Evolutionary conservation across 2,113 vertebrate species (phyloP), one percentile per base, ranked within the genome.

Genomic region (Balaeniceps rex): DNA sequence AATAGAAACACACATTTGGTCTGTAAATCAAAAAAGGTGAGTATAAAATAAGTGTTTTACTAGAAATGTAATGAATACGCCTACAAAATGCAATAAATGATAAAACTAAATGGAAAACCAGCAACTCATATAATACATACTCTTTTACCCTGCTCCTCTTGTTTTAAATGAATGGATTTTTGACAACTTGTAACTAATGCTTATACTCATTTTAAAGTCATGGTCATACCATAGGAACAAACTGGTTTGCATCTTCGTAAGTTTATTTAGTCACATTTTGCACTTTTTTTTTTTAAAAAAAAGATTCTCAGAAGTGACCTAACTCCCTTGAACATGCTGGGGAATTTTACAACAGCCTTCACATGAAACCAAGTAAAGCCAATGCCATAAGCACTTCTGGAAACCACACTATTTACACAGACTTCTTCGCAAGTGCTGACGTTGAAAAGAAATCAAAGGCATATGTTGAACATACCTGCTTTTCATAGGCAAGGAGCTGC

Each of bases 401-500:
- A 88, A 85, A 81, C 11, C 16, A 77, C 49, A 36, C 9, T 70
- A 12, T 38, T 84, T 58, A 83, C 61, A 81, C 14, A 80, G 44
- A 64, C 12, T 49, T 84, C 54, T 87, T 89, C 5, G 11, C 40
- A 81, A 80, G 21, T 23, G 40, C 23, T 52, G 55, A 90, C 44
- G n/a, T 68, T 88, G 47, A 75, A 79, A 60, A 51, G n/a, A 95
- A 93, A 57, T n/a, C 44, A 31, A 70, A 92, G 60, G 69, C 36
- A 14, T 12, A 23, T 14, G 61, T 28, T 69, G 44, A 24, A 23
- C 82, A 94, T 98, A 99, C 99, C 99, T 99, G 99, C 83, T 99
- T 99, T 94, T 99, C 99, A 91, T 99, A 99, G 4, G 99, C 98
- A 97, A 99, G 98, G 23, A 99, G 98, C 79, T 99, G 99, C 95